Base-by-base conservation (phyloP, 1,140 invertebrate species). In the Drosophila parvula region DNA sequence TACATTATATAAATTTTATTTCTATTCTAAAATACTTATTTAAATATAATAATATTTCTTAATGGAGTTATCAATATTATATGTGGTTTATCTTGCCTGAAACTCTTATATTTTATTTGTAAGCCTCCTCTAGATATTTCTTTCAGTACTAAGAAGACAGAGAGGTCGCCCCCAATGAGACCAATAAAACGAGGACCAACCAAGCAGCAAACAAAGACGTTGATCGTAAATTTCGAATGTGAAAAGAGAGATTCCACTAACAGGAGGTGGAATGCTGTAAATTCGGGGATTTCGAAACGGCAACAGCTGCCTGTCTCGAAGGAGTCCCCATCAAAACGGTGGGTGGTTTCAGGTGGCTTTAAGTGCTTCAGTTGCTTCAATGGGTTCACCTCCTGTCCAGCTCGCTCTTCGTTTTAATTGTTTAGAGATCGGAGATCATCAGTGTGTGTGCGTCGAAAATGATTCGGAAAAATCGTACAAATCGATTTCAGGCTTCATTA, bases 401-500 rank as follows among this genome's bases (percentile, higher is more conserved):
- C n/a, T 75, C 64, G 22, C 22, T 3, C 22, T 22, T 22, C 22
- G 22, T 22, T 22, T 22, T 1, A 22, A 22, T 22, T 22, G 22
- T 22, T 22, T 22, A 60, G 43, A 65, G 59, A 71, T 68, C 48
- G 45, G 12, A 32, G 18, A 50, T 74, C 61, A 58, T n/a, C 34
- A 30, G 18, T 11, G 9, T 47, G 9, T 47, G 34, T 50, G 30
- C 30, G 30, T 8, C n/a, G 9, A 34, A 57, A 61, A 60, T 62
- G 43, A 40, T 58, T 70, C 60, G 64, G 76, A 11, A n/a, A 88
- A 84, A 36, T 22, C 32, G 30, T 34, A 73, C 70, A 86, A 85
- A 86, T 88, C 84, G 84, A 88, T 88, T 88, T 88, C 80, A 89
- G 84, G 84, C 84, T 89, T 84, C 84, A 88, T 88, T 88, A 75